Conservation (phyloP, 2,113 vertebrate genomes). For the Phodopus roborovskii region DNA sequence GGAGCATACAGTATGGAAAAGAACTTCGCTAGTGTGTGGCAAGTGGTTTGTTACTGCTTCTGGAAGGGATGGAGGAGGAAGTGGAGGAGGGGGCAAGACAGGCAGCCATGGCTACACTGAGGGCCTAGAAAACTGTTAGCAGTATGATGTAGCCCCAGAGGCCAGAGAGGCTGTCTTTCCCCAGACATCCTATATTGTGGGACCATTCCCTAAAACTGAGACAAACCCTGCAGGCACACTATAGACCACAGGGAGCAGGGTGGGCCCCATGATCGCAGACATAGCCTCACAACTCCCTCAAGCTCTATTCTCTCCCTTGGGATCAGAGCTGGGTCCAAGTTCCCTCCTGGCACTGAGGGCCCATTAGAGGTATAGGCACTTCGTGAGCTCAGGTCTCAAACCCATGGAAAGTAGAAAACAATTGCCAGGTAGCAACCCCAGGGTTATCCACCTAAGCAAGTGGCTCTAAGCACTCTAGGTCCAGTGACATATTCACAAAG, state of each 20-base stretch:
- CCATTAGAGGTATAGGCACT: background rate
- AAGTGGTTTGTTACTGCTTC: background rate
- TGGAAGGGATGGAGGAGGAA: background rate
- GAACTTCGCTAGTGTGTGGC: background rate
- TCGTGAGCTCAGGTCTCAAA: background rate
- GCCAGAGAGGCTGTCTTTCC: background rate
- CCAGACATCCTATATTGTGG: background rate
- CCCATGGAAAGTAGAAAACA: background rate
- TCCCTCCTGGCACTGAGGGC: background rate
- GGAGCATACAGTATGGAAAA: background rate
- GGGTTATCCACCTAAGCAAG: background rate
- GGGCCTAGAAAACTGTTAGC: background rate
- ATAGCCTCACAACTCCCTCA: fast-evolving
- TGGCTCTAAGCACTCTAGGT: background rate
- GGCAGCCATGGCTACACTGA: background rate
- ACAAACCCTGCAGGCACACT: background rate
- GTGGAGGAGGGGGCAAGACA: background rate
- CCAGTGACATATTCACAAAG: background rate
- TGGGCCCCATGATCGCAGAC: background rate
- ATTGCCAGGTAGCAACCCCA: background rate
- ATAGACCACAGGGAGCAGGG: background rate
- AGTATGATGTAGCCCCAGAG: background rate
- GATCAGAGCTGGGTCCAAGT: background rate
- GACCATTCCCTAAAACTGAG: background rate
- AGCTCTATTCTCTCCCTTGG: background rate